These are phyloP conservation scores for Sebastes taczanowskii DNA, from an alignment of 2,797 vertebrate species.

Conservation along the genomic window DNA sequence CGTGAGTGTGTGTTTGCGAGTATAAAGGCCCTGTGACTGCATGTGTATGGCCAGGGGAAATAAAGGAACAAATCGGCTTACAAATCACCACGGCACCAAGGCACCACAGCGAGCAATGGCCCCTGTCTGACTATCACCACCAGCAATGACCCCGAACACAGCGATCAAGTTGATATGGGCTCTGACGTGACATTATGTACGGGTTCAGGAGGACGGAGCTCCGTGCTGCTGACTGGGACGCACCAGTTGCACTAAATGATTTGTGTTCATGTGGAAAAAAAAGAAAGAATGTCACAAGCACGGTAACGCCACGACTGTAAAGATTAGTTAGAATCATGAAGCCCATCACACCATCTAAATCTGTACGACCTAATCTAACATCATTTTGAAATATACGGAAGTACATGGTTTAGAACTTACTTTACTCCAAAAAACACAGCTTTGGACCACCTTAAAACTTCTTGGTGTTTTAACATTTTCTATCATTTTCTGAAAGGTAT, in stretches of 20 bases:
- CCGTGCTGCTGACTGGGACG: neutral
- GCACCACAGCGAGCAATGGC: constrained; percentile 59
- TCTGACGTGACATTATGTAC: constrained; percentile 57
- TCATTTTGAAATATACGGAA: neutral
- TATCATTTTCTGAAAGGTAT: no score
- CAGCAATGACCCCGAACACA: constrained; percentile 73
- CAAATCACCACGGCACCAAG: constrained; percentile 75
- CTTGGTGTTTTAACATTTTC: no score
- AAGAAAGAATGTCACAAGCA: neutral
- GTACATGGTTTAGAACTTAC: neutral
- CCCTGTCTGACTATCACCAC: constrained; percentile 72
- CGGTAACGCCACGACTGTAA: neutral
- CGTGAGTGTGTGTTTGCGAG: constrained; percentile 45
- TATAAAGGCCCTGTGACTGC: constrained; percentile 66
- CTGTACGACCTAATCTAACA: neutral
- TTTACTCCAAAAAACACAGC: no score
- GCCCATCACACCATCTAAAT: neutral
- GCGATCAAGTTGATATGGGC: constrained; percentile 60
- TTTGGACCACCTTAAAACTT: no score
- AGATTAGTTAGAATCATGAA: neutral
- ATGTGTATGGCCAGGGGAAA: constrained; percentile 80
- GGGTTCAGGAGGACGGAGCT: constrained; percentile 44
- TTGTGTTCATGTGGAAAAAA: constrained; percentile 2
- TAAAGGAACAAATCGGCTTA: constrained; percentile 84
- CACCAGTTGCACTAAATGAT: constrained; percentile 32